These are phyloP conservation scores for Ophonus ardosiacus DNA, from an alignment of 2,888 invertebrate genomes.

Conservation along the genomic window DNA sequence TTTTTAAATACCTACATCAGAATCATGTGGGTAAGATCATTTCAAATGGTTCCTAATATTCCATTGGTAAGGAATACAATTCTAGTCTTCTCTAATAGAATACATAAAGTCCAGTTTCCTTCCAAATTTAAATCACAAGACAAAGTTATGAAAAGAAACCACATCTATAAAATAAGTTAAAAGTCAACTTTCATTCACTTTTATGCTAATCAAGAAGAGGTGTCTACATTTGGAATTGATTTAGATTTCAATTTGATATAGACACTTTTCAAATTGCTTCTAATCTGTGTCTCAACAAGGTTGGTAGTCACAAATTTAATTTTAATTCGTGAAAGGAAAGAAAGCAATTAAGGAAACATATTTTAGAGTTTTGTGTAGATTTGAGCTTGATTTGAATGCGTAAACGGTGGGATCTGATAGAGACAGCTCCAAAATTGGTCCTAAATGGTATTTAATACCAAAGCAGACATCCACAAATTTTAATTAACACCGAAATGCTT, in stretches of 20 bases:
- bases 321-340: neutral
- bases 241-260: neutral
- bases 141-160: too few relatives aligned
- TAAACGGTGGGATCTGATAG: conserved; percentile 12
- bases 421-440: conserved; percentile 24
- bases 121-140: too few relatives aligned
- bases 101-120: too few relatives aligned
- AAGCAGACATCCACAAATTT: conserved; percentile 10
- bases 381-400: neutral
- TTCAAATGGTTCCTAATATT: too few relatives aligned
- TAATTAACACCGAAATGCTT: conserved; percentile 40
- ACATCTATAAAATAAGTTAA: too few relatives aligned
- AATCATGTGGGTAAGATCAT: too few relatives aligned
- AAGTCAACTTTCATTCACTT: too few relatives aligned
- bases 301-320: neutral
- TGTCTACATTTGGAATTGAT: neutral
- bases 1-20: too few relatives aligned
- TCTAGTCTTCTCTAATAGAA: too few relatives aligned
- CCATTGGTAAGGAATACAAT: too few relatives aligned
- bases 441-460: conserved; percentile 28
- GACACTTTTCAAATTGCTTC: neutral
- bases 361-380: neutral
- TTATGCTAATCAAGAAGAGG: too few relatives aligned
- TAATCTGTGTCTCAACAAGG: neutral
- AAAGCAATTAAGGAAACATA: conserved; percentile 3